phyloP scores from a whole-genome alignment of 2,888 invertebrate genomes.

The Caenorhabditis sp. region DNA sequence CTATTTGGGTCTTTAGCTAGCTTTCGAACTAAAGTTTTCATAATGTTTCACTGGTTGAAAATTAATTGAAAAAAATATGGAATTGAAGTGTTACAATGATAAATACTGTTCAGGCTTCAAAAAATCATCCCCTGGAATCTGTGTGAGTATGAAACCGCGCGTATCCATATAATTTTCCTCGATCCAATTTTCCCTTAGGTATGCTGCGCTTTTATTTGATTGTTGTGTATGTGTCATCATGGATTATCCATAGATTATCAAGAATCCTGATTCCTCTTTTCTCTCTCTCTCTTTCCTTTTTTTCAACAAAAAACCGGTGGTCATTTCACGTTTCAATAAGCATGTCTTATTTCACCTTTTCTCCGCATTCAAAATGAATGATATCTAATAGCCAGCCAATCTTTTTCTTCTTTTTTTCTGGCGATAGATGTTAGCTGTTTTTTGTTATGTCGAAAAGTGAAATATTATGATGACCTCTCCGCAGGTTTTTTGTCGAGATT shows the following conservation, averaged over 20 bases:
- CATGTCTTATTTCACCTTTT: not conserved
- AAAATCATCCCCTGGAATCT: no score
- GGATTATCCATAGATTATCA: not conserved
- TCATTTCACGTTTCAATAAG: conserved; percentile 1
- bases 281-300: no score
- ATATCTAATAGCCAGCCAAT: not conserved
- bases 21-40: no score
- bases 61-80: no score
- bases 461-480: not conserved
- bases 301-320: not conserved
- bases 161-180: no score
- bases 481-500: not conserved
- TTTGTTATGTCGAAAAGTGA: not conserved
- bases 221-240: not conserved
- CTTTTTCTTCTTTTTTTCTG: no score
- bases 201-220: not conserved
- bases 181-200: not conserved
- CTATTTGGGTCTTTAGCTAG: no score
- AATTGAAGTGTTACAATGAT: no score
- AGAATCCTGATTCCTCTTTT: not conserved
- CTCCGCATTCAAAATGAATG: not conserved
- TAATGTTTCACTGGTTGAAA: no score
- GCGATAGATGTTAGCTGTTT: not conserved
- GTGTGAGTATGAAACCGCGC: no score
- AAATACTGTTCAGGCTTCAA: no score